Base-by-base conservation (phyloP, 92 coral and sea anemone genomes). In the Bergia puertoricense region DNA sequence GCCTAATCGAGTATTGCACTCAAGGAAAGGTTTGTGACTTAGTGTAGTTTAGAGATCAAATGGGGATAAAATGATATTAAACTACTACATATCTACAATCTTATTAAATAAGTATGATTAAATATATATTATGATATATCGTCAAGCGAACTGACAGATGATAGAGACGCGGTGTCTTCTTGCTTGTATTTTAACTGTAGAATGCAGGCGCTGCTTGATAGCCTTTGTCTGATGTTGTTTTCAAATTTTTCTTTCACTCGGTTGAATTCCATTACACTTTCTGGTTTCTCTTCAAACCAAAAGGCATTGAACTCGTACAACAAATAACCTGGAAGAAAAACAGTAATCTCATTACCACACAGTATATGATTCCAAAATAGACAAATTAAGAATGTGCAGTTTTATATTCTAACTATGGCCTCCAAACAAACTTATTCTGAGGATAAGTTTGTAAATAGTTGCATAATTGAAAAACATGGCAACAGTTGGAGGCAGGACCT, bases 221-320 rank as follows among this genome's bases (percentile, higher is more conserved):
- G 91, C 81, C 86, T 88, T 7, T 74, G 82, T 11, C 88, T 86
- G n/a, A 95, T 85, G 74, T 88, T 95, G 66, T 89, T 92, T 76
- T 93, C 97, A 95, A 97, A 97, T 84, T 94, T 91, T 79, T 95
- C 94, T 89, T 91, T 94, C 66, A 95, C 89, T 82, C 90, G 77
- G 89, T 93, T 93, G 80, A 97, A 95, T 75, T 94, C 94, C 99
- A 97, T 97, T 8, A 97, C 94, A 88, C 97, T 92, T 75, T 85
- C 98, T 5, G 99, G 99, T 84, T 93, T 93, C 89, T 97, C 97
- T 67, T 86, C 90, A 42, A 97, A 72, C 99, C 99, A 97, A 86
- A 95, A 97, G 1, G 94, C 91, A 89, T 93, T 95, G 86, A 97
- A 97, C 92, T 97, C 96, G 88, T 91, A 96, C 81, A 94, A 88